Base-by-base conservation (phyloP, 2,113 vertebrate species). In the Haemorhous mexicanus region DNA sequence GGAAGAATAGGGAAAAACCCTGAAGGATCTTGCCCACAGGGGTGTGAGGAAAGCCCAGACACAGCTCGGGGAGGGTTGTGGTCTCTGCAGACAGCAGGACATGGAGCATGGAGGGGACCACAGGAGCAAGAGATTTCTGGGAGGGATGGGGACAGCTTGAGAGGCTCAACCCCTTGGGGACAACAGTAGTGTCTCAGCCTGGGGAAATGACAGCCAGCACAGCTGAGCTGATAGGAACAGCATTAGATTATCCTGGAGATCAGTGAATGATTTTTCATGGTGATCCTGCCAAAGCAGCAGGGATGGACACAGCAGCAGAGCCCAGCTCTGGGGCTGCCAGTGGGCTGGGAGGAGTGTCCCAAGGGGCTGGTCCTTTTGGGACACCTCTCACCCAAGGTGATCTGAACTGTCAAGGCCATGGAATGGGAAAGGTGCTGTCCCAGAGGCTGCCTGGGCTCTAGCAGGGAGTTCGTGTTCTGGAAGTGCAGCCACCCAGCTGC, bases 261-360 rank as follows among this genome's bases (percentile, higher is more conserved):
- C 11, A 84, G 62, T 26, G 47, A 11, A 66, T 37, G 61, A 15
- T 26, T 77, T 66, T 59, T 27, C 56, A 8, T 13, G 74, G n/a
- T 5, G 49, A 67, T 61, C 28, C 62, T 2, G 4, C n/a, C 33
- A 30, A 44, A 41, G 2, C 67, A 52, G 24, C 49, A 52, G 41
- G 55, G 58, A 9, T 32, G 61, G 61, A 17, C 2, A 3, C 12
- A 10, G 55, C 41, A 61, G 43, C 28, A 80, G 35, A 66, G 9
- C 41, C 44, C 20, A 28, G n/a, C 0, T 0, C 41, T 21, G 0
- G 2, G 43, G 28, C 28, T 93, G 67, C 37, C 1, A 2, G 3
- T 8, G 14, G 33, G 7, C 10, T 30, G 84, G 64, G 33, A 68
- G 12, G 11, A 82, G 50, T 0, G 24, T 50, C 49, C 32, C 23